Conservation (phyloP, 37 sponge, comb jelly and placozoan species). For the Axinella damicornis region DNA sequence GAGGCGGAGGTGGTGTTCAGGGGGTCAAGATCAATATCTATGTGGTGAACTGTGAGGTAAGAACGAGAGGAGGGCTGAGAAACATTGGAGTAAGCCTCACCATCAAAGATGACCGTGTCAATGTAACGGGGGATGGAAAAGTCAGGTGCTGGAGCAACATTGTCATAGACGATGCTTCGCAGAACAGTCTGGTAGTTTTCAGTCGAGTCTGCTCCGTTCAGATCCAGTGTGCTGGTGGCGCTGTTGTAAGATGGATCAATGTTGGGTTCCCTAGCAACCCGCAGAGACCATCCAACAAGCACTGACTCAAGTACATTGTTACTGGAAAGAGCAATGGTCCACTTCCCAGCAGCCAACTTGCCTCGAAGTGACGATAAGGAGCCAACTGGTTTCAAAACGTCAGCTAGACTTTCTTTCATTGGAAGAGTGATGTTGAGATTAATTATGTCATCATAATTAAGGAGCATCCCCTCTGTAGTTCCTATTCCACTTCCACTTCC, state of each 20-base stretch:
- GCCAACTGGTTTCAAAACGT: slow-evolving; percentile 54
- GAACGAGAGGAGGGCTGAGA: slow-evolving; percentile 48
- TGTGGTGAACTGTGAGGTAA: slow-evolving; percentile 79
- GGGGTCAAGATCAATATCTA: slow-evolving; percentile 89
- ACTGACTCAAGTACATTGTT: background rate
- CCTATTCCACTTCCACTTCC: slow-evolving; percentile 1
- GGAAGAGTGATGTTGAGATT: slow-evolving; percentile 64
- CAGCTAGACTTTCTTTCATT: slow-evolving; percentile 55
- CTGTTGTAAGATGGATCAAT: slow-evolving; percentile 63
- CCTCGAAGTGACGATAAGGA: slow-evolving; percentile 69
- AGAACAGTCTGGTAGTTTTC: slow-evolving; percentile 81
- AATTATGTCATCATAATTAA: slow-evolving; percentile 24
- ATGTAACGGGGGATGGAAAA: slow-evolving; percentile 62
- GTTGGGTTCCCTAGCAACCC: slow-evolving; percentile 86
- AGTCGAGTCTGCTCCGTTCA: slow-evolving; percentile 81
- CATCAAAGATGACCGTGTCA: slow-evolving; percentile 64
- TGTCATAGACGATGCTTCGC: slow-evolving; percentile 76
- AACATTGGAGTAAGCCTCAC: slow-evolving; percentile 54
- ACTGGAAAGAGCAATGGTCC: slow-evolving; percentile 65
- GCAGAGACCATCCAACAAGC: slow-evolving; percentile 84
- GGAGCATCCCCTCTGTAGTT: background rate
- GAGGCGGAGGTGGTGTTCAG: slow-evolving; percentile 31
- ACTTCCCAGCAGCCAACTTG: slow-evolving; percentile 68
- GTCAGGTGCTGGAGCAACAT: slow-evolving; percentile 42
- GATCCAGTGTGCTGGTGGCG: slow-evolving; percentile 37